These are phyloP conservation scores for Nebria ingens DNA, from an alignment of 1,140 invertebrate genomes.

Conservation along the genomic window DNA sequence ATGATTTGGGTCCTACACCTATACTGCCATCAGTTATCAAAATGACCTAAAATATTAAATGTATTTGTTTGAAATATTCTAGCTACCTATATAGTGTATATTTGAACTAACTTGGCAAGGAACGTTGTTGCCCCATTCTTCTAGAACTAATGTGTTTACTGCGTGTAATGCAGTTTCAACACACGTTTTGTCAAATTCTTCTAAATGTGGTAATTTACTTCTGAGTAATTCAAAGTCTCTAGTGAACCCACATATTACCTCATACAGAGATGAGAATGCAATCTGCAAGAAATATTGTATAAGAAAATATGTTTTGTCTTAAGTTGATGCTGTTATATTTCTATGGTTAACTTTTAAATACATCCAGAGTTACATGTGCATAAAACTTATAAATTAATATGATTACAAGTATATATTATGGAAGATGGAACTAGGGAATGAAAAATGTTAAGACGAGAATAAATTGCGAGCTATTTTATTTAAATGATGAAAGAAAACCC, in stretches of 20 bases:
- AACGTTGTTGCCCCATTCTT: conserved; percentile 76
- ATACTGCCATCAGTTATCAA: conserved; percentile 73
- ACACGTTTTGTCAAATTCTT: conserved; percentile 76
- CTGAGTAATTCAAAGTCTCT: conserved; percentile 73
- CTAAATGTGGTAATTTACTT: conserved; percentile 56
- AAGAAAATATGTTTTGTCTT: too few relatives aligned
- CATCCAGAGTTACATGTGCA: too few relatives aligned
- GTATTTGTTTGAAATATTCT: conserved; percentile 11
- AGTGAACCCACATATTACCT: conserved; percentile 68
- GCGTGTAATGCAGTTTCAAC: conserved; percentile 66
- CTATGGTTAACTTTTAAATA: too few relatives aligned
- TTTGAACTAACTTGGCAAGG: conserved; percentile 54
- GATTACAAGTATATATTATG: too few relatives aligned
- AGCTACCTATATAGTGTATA: conserved; percentile 9
- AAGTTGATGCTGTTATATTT: too few relatives aligned
- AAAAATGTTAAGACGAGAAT: too few relatives aligned
- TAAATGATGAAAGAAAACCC: not conserved
- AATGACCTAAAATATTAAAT: conserved; percentile 42
- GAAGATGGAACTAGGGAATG: too few relatives aligned
- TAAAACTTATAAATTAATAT: too few relatives aligned
- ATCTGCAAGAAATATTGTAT: conserved; percentile 25
- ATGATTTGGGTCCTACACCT: conserved; percentile 53
- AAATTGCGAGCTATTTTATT: conserved; percentile 3
- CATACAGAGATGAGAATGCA: conserved; percentile 33
- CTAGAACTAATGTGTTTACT: conserved; percentile 61